Conservation (phyloP, 2,797 vertebrate species). For the Eulemur mongoz region DNA sequence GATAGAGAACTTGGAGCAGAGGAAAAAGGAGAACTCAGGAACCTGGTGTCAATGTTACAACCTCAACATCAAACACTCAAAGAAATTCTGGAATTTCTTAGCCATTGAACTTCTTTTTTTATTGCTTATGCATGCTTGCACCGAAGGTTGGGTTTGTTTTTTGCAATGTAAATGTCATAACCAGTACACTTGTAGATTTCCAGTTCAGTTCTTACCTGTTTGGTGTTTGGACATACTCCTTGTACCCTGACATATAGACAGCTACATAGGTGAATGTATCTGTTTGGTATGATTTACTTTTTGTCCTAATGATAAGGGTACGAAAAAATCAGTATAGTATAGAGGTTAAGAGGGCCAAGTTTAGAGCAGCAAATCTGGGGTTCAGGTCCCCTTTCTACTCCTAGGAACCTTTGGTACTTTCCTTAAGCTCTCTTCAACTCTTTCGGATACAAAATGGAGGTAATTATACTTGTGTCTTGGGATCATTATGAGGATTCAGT, state of each 20-base stretch:
- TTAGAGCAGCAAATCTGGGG: not conserved
- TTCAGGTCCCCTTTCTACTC: not conserved
- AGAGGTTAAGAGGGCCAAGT: not conserved
- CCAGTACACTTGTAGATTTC: not conserved
- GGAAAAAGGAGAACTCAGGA: rapidly evolving
- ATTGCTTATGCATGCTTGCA: not conserved
- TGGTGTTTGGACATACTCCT: not conserved
- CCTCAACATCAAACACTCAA: not conserved
- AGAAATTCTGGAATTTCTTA: not conserved
- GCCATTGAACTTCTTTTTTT: no score
- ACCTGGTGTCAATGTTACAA: not conserved
- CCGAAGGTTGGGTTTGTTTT: not conserved
- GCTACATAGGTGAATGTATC: not conserved
- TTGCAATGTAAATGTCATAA: not conserved
- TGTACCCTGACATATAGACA: not conserved
- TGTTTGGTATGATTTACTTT: not conserved
- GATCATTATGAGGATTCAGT: not conserved
- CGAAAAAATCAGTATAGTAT: not conserved
- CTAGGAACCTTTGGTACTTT: not conserved
- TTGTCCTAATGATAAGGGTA: not conserved
- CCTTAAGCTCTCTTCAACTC: not conserved
- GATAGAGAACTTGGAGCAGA: not conserved
- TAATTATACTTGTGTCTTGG: not conserved
- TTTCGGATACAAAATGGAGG: not conserved
- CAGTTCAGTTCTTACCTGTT: not conserved